These are phyloP conservation scores for Silurus glanis DNA, from an alignment of 2,113 vertebrate species.

Conservation along the genomic window DNA sequence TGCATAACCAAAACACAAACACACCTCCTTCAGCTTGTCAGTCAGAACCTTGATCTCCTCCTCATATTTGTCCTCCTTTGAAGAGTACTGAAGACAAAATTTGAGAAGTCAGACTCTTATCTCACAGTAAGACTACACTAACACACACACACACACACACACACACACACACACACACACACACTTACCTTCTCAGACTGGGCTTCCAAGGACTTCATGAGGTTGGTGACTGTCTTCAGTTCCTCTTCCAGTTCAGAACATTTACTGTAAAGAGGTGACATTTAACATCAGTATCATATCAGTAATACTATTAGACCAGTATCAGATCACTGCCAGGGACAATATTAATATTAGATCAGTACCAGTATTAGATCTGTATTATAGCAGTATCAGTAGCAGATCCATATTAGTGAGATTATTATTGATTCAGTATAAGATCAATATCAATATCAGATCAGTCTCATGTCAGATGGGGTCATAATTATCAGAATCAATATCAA, in stretches of 20 bases:
- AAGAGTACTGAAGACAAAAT: conserved; percentile 85
- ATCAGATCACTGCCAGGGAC: no score
- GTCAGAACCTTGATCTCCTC: conserved; percentile 98
- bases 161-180: background rate
- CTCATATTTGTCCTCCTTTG: conserved; percentile 99
- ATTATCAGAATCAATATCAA: background rate
- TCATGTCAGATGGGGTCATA: background rate
- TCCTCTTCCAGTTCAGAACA: conserved; percentile 99
- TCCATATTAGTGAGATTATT: no score
- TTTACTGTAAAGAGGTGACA: conserved; percentile 77
- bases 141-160: background rate
- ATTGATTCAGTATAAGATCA: no score
- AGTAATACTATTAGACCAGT: no score
- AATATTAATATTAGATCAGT: no score
- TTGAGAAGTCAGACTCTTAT: background rate
- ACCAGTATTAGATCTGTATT: no score
- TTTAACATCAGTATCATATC: background rate
- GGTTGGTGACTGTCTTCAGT: conserved; percentile 99
- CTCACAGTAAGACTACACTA: no score
- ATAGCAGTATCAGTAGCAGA: background rate
- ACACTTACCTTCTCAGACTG: conserved; percentile 95
- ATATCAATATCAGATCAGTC: background rate
- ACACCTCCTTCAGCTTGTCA: conserved; percentile 99
- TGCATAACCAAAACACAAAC: conserved; percentile 33
- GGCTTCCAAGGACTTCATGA: conserved; percentile 99